Evolutionary conservation across 92 coral and sea anemone genomes (phyloP).

Genomic region (Phymanthus crucifer): DNA sequence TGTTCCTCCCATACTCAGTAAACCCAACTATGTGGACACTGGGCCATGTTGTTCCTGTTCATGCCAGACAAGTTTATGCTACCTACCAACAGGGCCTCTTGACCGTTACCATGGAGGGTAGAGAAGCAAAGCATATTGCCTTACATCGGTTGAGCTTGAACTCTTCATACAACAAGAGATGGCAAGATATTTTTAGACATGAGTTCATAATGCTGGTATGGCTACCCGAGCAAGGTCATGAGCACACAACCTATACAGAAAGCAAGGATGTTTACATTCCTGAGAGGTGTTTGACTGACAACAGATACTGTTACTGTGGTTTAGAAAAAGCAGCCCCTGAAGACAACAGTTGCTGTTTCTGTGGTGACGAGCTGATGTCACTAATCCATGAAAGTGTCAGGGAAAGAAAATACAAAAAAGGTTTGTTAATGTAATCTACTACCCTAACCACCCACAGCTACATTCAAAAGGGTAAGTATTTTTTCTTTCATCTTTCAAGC

Average conservation of each 20-base stretch:
- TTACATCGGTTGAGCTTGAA: constrained; percentile 58
- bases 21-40: constrained; percentile 69
- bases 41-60: constrained; percentile 59
- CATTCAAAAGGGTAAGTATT: too few relatives aligned
- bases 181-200: constrained; percentile 67
- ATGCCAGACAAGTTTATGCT: constrained; percentile 52
- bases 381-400: constrained; percentile 22
- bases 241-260: constrained; percentile 41
- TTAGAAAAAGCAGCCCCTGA: constrained; percentile 49
- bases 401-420: too few relatives aligned
- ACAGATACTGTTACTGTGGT: constrained; percentile 64
- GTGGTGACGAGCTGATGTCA: constrained; percentile 32
- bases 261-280: constrained; percentile 63
- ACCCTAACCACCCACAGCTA: too few relatives aligned
- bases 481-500: too few relatives aligned
- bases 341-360: constrained; percentile 54
- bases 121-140: constrained; percentile 70
- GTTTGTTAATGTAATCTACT: too few relatives aligned
- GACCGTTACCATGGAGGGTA: constrained; percentile 68
- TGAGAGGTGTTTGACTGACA: constrained; percentile 48
- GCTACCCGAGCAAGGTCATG: constrained; percentile 76
- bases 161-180: constrained; percentile 59
- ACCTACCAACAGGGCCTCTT: constrained; percentile 53
- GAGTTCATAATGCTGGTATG: constrained; percentile 71
- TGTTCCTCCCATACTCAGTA: constrained; percentile 49